Percentiles rank a stretch among this genome's conserved stretches.
Evolutionary conservation across 2,113 vertebrate species (phyloP).

Genomic region (Macrotis lagotis): DNA sequence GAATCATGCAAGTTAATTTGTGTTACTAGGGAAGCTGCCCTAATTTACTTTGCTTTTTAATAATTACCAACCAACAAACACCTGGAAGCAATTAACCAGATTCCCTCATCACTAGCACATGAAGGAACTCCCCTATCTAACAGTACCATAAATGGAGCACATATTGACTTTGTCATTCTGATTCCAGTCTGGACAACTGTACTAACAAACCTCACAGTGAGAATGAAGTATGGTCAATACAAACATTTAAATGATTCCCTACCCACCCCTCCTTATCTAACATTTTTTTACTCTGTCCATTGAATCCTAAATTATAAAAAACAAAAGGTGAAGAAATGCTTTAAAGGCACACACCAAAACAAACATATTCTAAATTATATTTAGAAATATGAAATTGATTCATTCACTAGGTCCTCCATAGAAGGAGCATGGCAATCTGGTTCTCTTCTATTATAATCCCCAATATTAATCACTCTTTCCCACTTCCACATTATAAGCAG

Average conservation of each 20-base stretch:
- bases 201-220: not conserved
- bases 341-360: not conserved
- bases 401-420: too few relatives aligned
- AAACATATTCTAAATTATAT: not conserved
- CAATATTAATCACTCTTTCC: too few relatives aligned
- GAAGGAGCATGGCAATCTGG: too few relatives aligned
- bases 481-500: too few relatives aligned
- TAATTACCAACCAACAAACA: not conserved
- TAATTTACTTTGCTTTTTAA: not conserved
- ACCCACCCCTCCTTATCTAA: not conserved
- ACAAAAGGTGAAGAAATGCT: not conserved
- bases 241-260: not conserved
- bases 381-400: not conserved
- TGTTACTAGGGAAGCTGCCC: not conserved
- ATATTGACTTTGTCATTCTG: not conserved
- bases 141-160: not conserved
- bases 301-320: not conserved
- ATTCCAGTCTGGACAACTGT: not conserved
- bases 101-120: not conserved
- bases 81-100: not conserved
- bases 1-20: not conserved
- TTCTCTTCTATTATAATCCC: too few relatives aligned
- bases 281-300: not conserved
- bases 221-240: not conserved
- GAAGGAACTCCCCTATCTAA: not conserved